Conservation (phyloP, 1,140 invertebrate species). For the Caenorhabditis brenneri region DNA sequence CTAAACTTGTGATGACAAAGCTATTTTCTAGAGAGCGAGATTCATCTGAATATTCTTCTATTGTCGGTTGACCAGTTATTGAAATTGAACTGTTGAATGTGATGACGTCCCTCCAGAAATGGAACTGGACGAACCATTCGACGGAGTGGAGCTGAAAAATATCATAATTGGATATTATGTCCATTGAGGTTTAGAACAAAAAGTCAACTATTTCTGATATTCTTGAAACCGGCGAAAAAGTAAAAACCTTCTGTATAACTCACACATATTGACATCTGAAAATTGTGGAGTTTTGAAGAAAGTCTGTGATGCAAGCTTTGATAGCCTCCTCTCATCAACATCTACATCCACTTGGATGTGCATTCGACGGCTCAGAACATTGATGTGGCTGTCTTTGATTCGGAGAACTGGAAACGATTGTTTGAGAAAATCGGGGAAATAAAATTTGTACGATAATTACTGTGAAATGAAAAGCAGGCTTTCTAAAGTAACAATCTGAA, state of each 20-base stretch:
- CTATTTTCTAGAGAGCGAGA: neutral
- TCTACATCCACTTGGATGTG: conserved; percentile 39
- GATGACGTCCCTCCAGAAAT: conserved; percentile 1
- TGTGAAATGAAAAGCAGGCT: no score
- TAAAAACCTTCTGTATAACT: neutral
- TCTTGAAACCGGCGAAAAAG: neutral
- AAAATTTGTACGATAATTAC: no score
- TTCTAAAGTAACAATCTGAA: no score
- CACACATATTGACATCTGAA: neutral
- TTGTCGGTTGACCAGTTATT: conserved; percentile 27
- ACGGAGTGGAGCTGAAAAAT: neutral
- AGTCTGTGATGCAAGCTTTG: conserved; percentile 38
- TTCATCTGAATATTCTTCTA: conserved; percentile 1
- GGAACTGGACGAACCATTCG: conserved; percentile 21
- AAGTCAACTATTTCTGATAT: no score
- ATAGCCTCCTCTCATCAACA: conserved; percentile 45
- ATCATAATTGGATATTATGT: neutral
- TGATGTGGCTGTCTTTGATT: conserved; percentile 25
- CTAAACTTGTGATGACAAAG: neutral
- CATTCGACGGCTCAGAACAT: conserved; percentile 18
- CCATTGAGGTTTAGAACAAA: no score
- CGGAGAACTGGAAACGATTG: conserved; percentile 47
- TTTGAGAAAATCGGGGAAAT: no score
- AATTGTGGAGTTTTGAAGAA: conserved; percentile 36
- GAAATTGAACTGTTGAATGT: conserved; percentile 17